Evolutionary conservation across 2,113 vertebrate species (phyloP), one percentile per base, ranked within the genome.

Genomic region (Crocuta crocuta): DNA sequence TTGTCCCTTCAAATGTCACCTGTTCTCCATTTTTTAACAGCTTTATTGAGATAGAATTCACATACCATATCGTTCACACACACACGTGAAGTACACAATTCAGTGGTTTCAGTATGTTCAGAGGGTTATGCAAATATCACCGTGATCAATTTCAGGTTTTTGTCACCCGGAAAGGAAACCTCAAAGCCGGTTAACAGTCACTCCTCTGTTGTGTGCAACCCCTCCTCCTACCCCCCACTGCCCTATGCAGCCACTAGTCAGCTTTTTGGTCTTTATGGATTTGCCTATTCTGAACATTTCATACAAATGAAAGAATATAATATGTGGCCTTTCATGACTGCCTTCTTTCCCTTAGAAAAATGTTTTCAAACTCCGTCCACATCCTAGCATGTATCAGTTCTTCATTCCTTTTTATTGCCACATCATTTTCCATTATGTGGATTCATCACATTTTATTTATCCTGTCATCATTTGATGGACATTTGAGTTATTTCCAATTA

Each of bases 101-200:
- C 66, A 92, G 0, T 91, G 81, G 19, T 95, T 93, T 96, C 81
- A 97, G 31, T 80, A 63, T 93, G 50, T 65, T 70, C n/a, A 53
- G 35, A 71, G 17, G 17, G 28, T 94, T 95, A 23, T 73, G 68
- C 68, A 78, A 28, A 76, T 21, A 33, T 94, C 35, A 61, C 31
- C 23, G 39, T 19, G 68, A 48, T 76, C 19, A 82, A 74, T 83
- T 61, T 92, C 80, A 92, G 79, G 96, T 83, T 92, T 95, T 33
- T 13, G 58, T 94, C 28, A 58, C 5, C 23, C 48, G 63, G 50
- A 66, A 85, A 89, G 71, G 45, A 73, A 78, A 35, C 4, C 2
- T 66, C 63, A 48, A 91, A 43, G 43, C 26, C 48, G 53, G 50
- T 83, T 83, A 84, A 35, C 31, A 85, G 7, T 65, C 31, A 84